Percentiles rank a stretch among this genome's conserved stretches.
phyloP scores from a whole-genome alignment of 1,140 invertebrate species.

The Camponotus vicinus region DNA sequence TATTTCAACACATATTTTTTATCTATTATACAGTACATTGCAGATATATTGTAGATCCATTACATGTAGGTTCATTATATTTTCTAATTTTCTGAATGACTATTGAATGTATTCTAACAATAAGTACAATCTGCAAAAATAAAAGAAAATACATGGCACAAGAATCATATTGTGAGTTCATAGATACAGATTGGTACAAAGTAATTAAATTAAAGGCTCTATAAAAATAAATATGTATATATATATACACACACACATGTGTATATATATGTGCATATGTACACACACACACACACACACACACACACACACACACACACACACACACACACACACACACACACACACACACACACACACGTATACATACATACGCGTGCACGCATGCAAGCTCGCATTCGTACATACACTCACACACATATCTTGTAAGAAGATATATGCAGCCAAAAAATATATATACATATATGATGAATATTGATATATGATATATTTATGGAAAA shows the following conservation, averaged over 20 bases:
- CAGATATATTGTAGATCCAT: too few species aligned
- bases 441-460: slow-evolving; percentile 77
- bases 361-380: slow-evolving; percentile 48
- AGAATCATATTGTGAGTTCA: slow-evolving; percentile 64
- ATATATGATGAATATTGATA: slow-evolving; percentile 82
- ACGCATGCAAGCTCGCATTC: too few species aligned
- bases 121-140: slow-evolving; percentile 76
- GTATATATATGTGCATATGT: background rate
- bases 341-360: background rate
- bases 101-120: background rate
- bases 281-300: slow-evolving; percentile 30
- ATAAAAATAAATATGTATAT: slow-evolving; percentile 55
- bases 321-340: background rate
- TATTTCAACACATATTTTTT: too few species aligned
- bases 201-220: slow-evolving; percentile 65
- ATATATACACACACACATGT: background rate
- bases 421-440: slow-evolving; percentile 68
- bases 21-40: too few species aligned
- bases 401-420: slow-evolving; percentile 23
- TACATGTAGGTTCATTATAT: too few species aligned
- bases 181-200: slow-evolving; percentile 74
- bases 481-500: slow-evolving; percentile 83
- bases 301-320: slow-evolving; percentile 28
- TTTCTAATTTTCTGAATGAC: slow-evolving; percentile 1
- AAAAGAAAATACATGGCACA: slow-evolving; percentile 15